These are phyloP conservation scores for Chrysopa pallens DNA, from an alignment of 1,140 invertebrate genomes.

Conservation along the genomic window DNA sequence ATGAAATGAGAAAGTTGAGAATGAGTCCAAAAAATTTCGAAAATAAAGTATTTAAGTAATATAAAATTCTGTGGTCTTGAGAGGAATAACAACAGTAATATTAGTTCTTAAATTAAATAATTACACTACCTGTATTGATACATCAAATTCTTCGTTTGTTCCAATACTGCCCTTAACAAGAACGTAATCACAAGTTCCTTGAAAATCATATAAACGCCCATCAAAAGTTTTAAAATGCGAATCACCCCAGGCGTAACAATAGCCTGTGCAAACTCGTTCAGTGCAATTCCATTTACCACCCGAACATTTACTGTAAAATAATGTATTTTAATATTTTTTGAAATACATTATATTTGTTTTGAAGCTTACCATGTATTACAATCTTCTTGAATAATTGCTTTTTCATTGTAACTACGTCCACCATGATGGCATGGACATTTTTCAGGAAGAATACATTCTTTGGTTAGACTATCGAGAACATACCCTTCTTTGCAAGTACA, in stretches of 20 bases:
- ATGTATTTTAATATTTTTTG: neutral
- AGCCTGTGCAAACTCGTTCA: conserved; percentile 38
- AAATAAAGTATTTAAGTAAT: neutral
- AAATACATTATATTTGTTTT: conserved; percentile 1
- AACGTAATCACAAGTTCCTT: conserved; percentile 74
- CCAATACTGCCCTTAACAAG: conserved; percentile 48
- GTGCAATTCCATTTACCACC: conserved; percentile 51
- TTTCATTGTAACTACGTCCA: conserved; percentile 61
- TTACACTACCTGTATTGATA: conserved; percentile 41
- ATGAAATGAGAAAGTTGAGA: no score
- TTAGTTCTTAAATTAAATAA: conserved; percentile 1
- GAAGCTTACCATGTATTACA: conserved; percentile 60
- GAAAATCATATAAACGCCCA: conserved; percentile 65
- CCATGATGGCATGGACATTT: conserved; percentile 80
- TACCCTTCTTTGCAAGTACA: conserved; percentile 61
- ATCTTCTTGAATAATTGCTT: conserved; percentile 52
- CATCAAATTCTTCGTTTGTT: conserved; percentile 41
- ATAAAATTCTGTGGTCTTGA: no score
- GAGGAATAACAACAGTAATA: neutral
- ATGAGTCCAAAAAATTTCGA: no score
- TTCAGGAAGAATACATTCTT: conserved; percentile 44
- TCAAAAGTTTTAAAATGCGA: conserved; percentile 80
- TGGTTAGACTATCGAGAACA: conserved; percentile 46
- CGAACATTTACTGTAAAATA: conserved; percentile 35
- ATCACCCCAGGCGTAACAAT: conserved; percentile 69